These are phyloP conservation scores for Darevskia nairensis DNA, from an alignment of 2,797 vertebrate genomes.

Conservation along the genomic window DNA sequence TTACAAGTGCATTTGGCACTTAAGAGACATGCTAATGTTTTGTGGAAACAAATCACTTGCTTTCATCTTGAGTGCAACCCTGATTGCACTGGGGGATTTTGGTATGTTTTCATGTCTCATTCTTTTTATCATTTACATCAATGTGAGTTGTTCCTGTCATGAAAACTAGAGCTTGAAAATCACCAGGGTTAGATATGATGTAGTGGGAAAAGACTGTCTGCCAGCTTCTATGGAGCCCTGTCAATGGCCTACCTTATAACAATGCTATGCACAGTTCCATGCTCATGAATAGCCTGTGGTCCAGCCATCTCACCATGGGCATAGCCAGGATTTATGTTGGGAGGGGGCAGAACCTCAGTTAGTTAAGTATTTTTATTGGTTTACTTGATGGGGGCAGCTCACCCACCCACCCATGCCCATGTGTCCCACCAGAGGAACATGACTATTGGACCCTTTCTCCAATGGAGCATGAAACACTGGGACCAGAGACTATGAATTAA, in stretches of 20 bases:
- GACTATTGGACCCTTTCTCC: neutral
- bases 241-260: neutral
- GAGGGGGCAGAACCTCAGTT: no score
- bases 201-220: neutral
- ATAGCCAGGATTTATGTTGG: no score
- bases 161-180: slow-evolving; percentile 9
- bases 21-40: neutral
- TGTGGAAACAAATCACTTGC: slow-evolving; percentile 24
- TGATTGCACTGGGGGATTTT: slow-evolving; percentile 22
- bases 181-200: neutral
- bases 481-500: neutral
- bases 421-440: no score
- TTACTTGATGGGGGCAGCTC: no score
- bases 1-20: slow-evolving; percentile 18
- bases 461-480: neutral
- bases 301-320: neutral
- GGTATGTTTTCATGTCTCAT: slow-evolving; percentile 1
- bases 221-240: neutral
- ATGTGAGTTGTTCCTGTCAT: neutral
- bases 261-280: neutral
- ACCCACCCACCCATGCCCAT: no score
- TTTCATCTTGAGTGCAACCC: slow-evolving; percentile 24
- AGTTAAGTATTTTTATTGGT: no score
- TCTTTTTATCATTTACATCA: slow-evolving; percentile 30
- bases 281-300: neutral